Conservation (phyloP, 2,113 vertebrate species). For the Capreolus pygargus region DNA sequence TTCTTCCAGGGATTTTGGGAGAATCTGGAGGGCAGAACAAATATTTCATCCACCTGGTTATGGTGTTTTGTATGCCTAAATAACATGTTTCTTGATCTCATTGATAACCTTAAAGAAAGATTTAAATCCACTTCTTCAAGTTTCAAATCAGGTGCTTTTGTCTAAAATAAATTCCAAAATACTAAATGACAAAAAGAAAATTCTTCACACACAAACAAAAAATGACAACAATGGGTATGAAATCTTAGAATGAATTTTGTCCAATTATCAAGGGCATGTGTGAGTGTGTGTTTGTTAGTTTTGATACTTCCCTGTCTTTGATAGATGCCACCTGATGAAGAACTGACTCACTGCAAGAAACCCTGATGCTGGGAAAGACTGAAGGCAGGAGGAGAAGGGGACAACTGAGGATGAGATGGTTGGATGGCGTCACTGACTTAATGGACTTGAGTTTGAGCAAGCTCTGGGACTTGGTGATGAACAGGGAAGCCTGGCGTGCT, state of each 20-base stretch:
- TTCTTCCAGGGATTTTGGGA: not conserved
- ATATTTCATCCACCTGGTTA: not conserved
- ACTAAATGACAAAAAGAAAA: not conserved
- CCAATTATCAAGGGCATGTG: not conserved
- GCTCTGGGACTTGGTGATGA: not conserved
- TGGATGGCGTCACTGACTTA: not conserved
- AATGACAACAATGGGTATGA: not conserved
- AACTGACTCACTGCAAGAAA: not conserved
- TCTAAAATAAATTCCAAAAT: not conserved
- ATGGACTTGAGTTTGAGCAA: not conserved
- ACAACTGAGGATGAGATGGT: not conserved
- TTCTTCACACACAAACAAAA: not conserved
- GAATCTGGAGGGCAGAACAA: not conserved
- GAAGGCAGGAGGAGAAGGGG: not conserved
- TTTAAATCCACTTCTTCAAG: not conserved
- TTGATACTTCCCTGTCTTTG: not conserved
- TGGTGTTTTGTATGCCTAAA: not conserved
- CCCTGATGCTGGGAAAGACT: not conserved
- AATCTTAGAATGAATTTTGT: not conserved
- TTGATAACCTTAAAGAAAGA: not conserved
- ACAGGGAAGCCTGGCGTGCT: not conserved
- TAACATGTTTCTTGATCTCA: not conserved
- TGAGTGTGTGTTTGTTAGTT: not conserved
- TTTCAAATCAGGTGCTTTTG: not conserved
- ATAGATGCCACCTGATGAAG: not conserved